A percentile compares a stretch with the other conserved stretches of the same genome.
These are phyloP conservation scores for Magallana ariakensis DNA, from an alignment of 1,140 invertebrate species.

Conservation along the genomic window DNA sequence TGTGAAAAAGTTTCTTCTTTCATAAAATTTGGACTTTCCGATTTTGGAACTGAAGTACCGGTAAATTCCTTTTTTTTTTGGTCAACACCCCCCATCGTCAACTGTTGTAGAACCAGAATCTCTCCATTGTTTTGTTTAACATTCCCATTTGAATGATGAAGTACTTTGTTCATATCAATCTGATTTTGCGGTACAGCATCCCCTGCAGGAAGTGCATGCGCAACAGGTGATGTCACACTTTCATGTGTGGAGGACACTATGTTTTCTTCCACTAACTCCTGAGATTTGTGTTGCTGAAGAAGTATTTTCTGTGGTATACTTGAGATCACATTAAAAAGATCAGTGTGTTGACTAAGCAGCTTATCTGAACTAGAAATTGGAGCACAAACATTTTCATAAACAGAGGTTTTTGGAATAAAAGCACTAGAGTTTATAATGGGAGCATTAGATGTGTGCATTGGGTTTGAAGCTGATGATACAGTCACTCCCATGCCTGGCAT, in stretches of 20 bases:
- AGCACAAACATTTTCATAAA: conserved; percentile 20
- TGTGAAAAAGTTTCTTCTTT: background rate
- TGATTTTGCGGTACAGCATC: background rate
- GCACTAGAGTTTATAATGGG: conserved; percentile 21
- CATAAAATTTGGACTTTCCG: background rate
- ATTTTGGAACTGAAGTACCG: background rate
- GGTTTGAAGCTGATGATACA: conserved; percentile 9
- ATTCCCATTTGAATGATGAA: background rate
- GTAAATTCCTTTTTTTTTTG: background rate
- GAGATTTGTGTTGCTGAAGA: conserved; percentile 30
- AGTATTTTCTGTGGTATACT: conserved; percentile 13
- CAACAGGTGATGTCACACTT: conserved; percentile 41
- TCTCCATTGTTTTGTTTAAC: background rate
- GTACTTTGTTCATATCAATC: background rate
- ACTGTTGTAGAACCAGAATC: background rate
- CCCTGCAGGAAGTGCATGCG: background rate
- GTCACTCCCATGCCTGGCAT: conserved; percentile 24
- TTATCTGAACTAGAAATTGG: conserved; percentile 16
- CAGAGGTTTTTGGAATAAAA: conserved; percentile 19
- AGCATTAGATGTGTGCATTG: conserved; percentile 10
- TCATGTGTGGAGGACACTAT: conserved; percentile 48
- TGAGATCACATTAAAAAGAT: conserved; percentile 36
- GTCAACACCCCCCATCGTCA: background rate
- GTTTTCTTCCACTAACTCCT: conserved; percentile 24
- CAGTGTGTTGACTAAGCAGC: conserved; percentile 4